Evolutionary conservation across 37 sponge, comb jelly and placozoan species (phyloP), one percentile per base, ranked within the genome.

Genomic region (Bolinopsis microptera): DNA sequence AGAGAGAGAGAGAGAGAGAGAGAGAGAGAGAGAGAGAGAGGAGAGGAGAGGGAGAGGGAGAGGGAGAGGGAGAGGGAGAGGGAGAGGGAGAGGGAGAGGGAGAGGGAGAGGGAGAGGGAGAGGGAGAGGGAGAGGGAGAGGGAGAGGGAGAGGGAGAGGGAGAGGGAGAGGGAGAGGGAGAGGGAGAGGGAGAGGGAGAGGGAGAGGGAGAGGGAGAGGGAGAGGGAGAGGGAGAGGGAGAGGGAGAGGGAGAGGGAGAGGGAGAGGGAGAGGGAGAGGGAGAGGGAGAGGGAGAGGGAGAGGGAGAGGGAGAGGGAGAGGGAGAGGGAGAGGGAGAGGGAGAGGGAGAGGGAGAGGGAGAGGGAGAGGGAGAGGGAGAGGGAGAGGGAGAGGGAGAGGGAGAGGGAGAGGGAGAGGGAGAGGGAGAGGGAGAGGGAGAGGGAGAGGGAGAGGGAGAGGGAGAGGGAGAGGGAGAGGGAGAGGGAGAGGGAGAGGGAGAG

Each of bases 1-100:
- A 72, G 75, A 72, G 75, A 72, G 75, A 72, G 75, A 72, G 75
- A 72, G 75, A 72, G 75, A 72, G 75, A 72, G 75, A 72, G 75
- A 72, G 75, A 72, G 75, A 72, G 75, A 72, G 75, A 72, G 75
- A 72, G 75, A 72, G 75, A 72, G 75, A 72, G 18, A n/a, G 18
- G 75, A 72, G 75, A 72, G 75, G 26, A n/a, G 18, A n/a, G 18
- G 31, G 18, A 5, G 18, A 5, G 31, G 26, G 75, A 72, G 75
- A 72, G 75, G n/a, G n/a, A n/a, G n/a, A n/a, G n/a, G n/a, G n/a
- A 67, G 13, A 67, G 26, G 18, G 75, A 72, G 75, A 72, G 75
- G 18, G 75, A 72, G 75, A 72, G 75, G 18, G 75, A 72, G 75
- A 72, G 75, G 18, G 75, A 72, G 75, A 72, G 75, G 18, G 75